These are phyloP conservation scores for Tipula helvola DNA, from an alignment of 2,888 invertebrate genomes.

Conservation along the genomic window DNA sequence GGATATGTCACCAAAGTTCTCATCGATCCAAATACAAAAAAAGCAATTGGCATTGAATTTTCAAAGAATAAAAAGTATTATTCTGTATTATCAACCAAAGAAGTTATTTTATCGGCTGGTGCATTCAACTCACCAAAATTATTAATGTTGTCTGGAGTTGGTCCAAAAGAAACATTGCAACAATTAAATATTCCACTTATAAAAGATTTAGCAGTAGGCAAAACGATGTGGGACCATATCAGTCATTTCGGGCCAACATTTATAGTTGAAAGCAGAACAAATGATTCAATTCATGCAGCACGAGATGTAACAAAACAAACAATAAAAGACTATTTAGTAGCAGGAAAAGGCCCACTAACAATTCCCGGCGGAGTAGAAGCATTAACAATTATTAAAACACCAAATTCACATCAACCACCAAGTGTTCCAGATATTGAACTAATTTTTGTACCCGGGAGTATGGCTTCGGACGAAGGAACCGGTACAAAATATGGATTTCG, in stretches of 20 bases:
- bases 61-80: constrained; percentile 36
- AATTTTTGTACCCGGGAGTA: constrained; percentile 48
- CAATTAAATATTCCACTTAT: constrained; percentile 41
- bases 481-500: constrained; percentile 42
- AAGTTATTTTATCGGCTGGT: constrained; percentile 70
- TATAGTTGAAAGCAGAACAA: constrained; percentile 26
- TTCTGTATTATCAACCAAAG: constrained; percentile 47
- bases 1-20: constrained; percentile 47
- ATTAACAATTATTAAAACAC: constrained; percentile 50
- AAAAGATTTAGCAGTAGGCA: constrained; percentile 48
- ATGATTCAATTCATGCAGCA: constrained; percentile 20
- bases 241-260: constrained; percentile 40
- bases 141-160: constrained; percentile 64
- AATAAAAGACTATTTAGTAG: constrained; percentile 13
- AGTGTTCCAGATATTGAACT: constrained; percentile 55
- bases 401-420: constrained; percentile 40
- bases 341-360: constrained; percentile 38
- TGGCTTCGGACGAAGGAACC: constrained; percentile 47
- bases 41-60: constrained; percentile 52
- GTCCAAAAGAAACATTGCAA: constrained; percentile 38
- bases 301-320: neutral
- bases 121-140: constrained; percentile 74
- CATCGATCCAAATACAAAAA: constrained; percentile 43
- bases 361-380: constrained; percentile 54
- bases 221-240: constrained; percentile 46